Evolutionary conservation across 23 tunicate genomes (phyloP), one percentile per base, ranked within the genome.

Genomic region (Diplosoma virens): DNA sequence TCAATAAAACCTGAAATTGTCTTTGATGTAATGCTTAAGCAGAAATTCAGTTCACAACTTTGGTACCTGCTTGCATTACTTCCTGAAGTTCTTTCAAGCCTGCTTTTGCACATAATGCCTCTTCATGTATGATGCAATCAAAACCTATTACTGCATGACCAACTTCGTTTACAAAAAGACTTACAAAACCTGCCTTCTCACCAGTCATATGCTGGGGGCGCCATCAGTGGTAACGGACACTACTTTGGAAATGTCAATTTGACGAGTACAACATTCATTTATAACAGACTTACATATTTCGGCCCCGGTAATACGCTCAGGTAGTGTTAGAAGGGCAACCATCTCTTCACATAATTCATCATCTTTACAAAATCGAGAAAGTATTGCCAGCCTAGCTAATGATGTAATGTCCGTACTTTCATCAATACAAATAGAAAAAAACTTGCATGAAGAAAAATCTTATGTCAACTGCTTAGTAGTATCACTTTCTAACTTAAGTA

Each of bases 261-360:
- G 66, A 9, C 66, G 20, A 58, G 66, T 20, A 58, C 20, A 58
- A 9, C 11, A 58, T 58, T 58, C n/a, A 18, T 58, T 58, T 18
- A 58, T 18, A 58, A 24, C 66, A 9, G 66, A 6, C n/a, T 58
- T 58, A 58, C 66, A 58, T 58, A 9, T 58, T 58, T 58, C 66
- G 20, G 66, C 66, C 27, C 66, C 14, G 26, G 27, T 58, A 24
- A 21, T 9, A 58, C 20, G 66, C n/a, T 58, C 66, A 58, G 66
- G 66, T 58, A 58, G 27, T 58, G 66, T 58, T 58, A 58, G n/a
- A 58, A 58, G 66, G 66, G 20, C 66, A 58, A 58, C 20, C 66
- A 58, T 58, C 66, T 58, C 66, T 58, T 58, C 66, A 58, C 66
- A 24, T 58, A 58, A 6, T 58, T 58, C 66, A 24, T 58, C 20